phyloP scores from a whole-genome alignment of 2,113 vertebrate species.

The Isichthys henryi region DNA sequence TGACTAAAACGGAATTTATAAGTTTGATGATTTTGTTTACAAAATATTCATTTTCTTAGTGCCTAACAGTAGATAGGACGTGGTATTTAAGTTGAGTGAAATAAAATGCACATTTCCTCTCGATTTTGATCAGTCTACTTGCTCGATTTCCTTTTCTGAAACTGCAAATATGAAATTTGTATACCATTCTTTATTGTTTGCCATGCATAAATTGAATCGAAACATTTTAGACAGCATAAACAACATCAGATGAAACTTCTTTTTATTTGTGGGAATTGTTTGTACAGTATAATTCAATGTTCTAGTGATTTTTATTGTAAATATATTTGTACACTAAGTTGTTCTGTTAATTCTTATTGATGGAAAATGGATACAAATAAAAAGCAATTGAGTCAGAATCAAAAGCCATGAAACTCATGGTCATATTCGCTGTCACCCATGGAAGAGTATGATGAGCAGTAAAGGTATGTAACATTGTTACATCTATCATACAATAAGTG shows the following conservation, averaged over 20 bases:
- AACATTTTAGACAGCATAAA: neutral
- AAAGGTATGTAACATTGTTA: neutral
- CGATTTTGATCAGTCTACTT: neutral
- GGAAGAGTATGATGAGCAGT: neutral
- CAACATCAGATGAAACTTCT: neutral
- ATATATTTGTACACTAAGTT: conserved; percentile 18
- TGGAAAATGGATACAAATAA: neutral
- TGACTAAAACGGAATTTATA: neutral
- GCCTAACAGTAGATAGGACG: neutral
- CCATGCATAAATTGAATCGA: neutral
- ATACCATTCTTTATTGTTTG: neutral
- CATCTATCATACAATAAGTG: neutral
- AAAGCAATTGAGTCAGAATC: neutral
- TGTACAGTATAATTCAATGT: neutral
- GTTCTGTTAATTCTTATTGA: neutral
- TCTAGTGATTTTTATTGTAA: conserved; percentile 5
- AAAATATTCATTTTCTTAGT: neutral
- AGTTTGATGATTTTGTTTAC: neutral
- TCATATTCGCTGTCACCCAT: neutral
- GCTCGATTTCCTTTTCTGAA: neutral
- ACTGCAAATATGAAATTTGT: neutral
- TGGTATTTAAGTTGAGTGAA: neutral
- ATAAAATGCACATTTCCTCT: neutral
- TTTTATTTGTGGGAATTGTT: neutral
- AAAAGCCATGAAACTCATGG: neutral